Conservation (phyloP, 2,797 vertebrate species). For the Rhinichthys osculus region DNA sequence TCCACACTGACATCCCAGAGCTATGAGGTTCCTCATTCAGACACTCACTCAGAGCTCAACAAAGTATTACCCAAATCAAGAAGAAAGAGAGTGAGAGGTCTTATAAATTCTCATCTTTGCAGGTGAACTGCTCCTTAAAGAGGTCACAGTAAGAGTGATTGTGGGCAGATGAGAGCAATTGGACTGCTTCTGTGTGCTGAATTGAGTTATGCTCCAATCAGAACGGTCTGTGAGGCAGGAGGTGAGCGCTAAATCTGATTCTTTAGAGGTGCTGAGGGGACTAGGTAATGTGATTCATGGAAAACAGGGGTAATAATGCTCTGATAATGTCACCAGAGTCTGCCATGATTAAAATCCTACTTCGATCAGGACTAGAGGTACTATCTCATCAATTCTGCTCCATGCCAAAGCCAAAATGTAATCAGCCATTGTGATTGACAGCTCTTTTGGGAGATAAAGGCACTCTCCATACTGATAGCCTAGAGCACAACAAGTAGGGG, state of each 20-base stretch:
- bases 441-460: constrained; percentile 38
- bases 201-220: constrained; percentile 52
- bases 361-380: constrained; percentile 27
- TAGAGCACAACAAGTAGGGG: background rate
- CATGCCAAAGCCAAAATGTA: constrained; percentile 5
- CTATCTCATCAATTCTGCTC: constrained; percentile 49
- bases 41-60: background rate
- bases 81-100: constrained; percentile 11
- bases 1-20: constrained; percentile 44
- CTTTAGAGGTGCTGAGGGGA: constrained; percentile 53
- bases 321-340: constrained; percentile 55
- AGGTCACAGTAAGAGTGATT: constrained; percentile 35
- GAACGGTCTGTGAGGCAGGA: constrained; percentile 55
- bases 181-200: constrained; percentile 19
- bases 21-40: constrained; percentile 22
- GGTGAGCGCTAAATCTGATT: constrained; percentile 62
- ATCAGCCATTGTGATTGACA: constrained; percentile 40
- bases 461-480: constrained; percentile 12
- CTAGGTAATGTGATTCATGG: constrained; percentile 58
- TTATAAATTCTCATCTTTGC: constrained; percentile 21
- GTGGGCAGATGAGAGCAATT: constrained; percentile 32
- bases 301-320: constrained; percentile 49
- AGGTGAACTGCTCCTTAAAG: constrained; percentile 2
- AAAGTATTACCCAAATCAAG: constrained; percentile 16
- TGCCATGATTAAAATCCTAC: constrained; percentile 51